Base-by-base conservation (phyloP, 2,113 vertebrate genomes). In the Dasyornis broadbenti region DNA sequence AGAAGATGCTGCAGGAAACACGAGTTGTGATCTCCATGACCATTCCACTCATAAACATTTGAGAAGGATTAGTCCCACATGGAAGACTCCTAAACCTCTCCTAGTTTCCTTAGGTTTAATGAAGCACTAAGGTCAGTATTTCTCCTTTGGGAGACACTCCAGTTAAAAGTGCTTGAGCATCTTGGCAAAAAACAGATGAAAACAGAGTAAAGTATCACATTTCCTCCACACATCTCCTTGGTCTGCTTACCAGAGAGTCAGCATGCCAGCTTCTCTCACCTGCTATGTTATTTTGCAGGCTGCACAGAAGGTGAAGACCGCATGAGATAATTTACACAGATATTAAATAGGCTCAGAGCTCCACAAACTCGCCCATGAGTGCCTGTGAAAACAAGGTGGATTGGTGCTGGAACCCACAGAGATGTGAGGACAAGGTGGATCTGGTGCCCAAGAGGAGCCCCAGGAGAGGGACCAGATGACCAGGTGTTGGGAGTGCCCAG, bases 301-400 rank as follows among this genome's bases (percentile, higher is more conserved):
- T 66, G 50, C 42, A 49, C 40, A 81, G 84, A 86, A 86, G 54
- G 50, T 61, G 60, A 89, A 77, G 77, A 84, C 73, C 70, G 61
- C 35, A 50, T 70, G 69, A 78, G 81, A 42, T 68, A 64, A 61
- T 33, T 77, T 49, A 80, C 11, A 72, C 59, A 83, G 68, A 57
- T 16, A 53, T 57, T 49, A 80, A 61, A 84, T 44, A 22, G 9
- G 4, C 77, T 91, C 26, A 68, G 66, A 1, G 0, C 33, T 79
- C 40, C 50, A 40, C 31, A 78, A 45, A 47, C 11, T 37, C 1
- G 0, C 77, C 44, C 13, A 8, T 1, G 0, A 73, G 45, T 3
- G 1, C 56, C 37, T 61, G 21, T 33, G 82, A 70, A 86, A 81
- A 42, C 4, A 7, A 40, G 17, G 26, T 3, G 20, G 30, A 30